Percentiles rank a stretch among this genome's conserved stretches.
phyloP scores from a whole-genome alignment of 2,797 vertebrate species.

The Fistularia commersonii region DNA sequence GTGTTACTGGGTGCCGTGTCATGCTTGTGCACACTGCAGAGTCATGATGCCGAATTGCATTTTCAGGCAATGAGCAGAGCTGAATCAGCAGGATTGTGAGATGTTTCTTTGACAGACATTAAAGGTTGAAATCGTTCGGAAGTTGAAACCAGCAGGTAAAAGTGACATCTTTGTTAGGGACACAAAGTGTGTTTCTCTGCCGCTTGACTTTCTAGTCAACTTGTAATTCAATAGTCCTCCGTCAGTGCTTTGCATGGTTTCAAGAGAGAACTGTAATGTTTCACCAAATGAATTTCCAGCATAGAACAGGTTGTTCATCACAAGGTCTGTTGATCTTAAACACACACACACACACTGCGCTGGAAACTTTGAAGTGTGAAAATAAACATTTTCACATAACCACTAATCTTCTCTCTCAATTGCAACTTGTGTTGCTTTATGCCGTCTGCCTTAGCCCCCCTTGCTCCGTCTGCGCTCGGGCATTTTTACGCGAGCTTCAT shows the following conservation, averaged over 20 bases:
- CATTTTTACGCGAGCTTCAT: slow-evolving; percentile 63
- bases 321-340: slow-evolving; percentile 72
- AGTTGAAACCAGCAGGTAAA: slow-evolving; percentile 39
- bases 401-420: slow-evolving; percentile 58
- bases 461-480: slow-evolving; percentile 40
- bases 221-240: slow-evolving; percentile 66
- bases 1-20: slow-evolving; percentile 17
- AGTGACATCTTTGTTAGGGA: slow-evolving; percentile 5
- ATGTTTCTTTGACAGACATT: slow-evolving; percentile 21
- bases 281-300: slow-evolving; percentile 70
- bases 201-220: slow-evolving; percentile 39
- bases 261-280: slow-evolving; percentile 68
- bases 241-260: slow-evolving; percentile 61
- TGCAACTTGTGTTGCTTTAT: neutral
- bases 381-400: slow-evolving; percentile 74
- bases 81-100: slow-evolving; percentile 45
- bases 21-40: slow-evolving; percentile 36
- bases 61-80: slow-evolving; percentile 10
- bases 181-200: slow-evolving; percentile 25
- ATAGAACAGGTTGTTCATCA: slow-evolving; percentile 72
- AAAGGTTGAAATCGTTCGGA: slow-evolving; percentile 31
- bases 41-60: slow-evolving; percentile 30
- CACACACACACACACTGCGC: slow-evolving; percentile 54
- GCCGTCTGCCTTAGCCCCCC: neutral
- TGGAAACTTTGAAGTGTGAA: slow-evolving; percentile 74